These are phyloP conservation scores for Potamarius usumacintae DNA, from an alignment of 2,113 vertebrate genomes.

Conservation along the genomic window DNA sequence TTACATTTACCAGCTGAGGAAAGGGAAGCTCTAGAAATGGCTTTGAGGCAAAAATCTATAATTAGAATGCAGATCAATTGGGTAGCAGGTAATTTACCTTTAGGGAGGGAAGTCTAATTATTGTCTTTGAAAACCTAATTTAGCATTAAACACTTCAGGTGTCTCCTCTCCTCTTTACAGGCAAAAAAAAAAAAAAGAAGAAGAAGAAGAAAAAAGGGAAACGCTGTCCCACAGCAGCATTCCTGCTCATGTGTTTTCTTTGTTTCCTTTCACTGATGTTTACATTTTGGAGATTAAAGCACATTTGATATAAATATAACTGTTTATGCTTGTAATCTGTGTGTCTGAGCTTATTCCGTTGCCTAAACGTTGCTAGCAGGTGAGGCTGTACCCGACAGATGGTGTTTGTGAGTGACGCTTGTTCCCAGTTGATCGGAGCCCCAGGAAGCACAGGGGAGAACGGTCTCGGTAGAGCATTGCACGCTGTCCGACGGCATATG, in stretches of 20 bases:
- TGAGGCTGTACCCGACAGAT: slow-evolving; percentile 81
- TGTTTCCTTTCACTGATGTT: slow-evolving; percentile 57
- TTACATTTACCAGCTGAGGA: slow-evolving; percentile 70
- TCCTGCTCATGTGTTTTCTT: slow-evolving; percentile 46
- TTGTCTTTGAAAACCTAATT: slow-evolving; percentile 82
- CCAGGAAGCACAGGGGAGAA: slow-evolving; percentile 72
- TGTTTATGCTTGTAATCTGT: not conserved
- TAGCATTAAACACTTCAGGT: slow-evolving; percentile 79
- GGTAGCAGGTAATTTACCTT: slow-evolving; percentile 82
- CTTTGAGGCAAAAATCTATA: slow-evolving; percentile 73
- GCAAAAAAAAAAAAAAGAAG: no score
- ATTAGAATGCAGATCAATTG: slow-evolving; percentile 80
- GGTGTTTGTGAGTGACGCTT: slow-evolving; percentile 79
- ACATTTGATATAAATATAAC: not conserved
- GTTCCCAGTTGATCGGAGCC: slow-evolving; percentile 81
- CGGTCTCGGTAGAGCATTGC: slow-evolving; percentile 71
- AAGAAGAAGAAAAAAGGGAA: slow-evolving; percentile 58
- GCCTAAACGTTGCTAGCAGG: slow-evolving; percentile 69
- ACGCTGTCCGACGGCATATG: slow-evolving; percentile 80
- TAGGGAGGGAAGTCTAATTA: slow-evolving; percentile 79
- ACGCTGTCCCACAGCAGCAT: slow-evolving; percentile 66
- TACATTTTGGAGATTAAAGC: slow-evolving; percentile 39
- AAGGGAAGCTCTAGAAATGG: slow-evolving; percentile 63
- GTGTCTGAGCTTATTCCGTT: slow-evolving; percentile 50
- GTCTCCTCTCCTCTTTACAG: slow-evolving; percentile 68